Conservation (phyloP, 2,113 vertebrate species). For the Xenopus laevis region DNA sequence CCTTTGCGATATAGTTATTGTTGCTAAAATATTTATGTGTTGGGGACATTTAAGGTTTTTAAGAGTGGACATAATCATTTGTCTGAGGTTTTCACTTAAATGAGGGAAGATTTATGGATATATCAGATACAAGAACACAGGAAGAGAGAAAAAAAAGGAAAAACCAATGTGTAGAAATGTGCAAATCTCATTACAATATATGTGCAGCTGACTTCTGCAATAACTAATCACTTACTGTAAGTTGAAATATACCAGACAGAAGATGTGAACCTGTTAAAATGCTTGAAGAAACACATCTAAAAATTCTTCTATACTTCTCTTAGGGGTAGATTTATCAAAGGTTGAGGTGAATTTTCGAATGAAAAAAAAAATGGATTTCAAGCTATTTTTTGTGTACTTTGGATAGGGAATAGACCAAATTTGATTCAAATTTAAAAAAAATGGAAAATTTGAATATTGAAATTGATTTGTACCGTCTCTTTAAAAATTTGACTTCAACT, state of each 20-base stretch:
- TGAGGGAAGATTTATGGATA: neutral
- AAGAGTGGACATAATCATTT: neutral
- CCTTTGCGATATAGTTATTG: slow-evolving; percentile 2
- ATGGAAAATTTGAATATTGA: no score
- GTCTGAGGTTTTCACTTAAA: neutral
- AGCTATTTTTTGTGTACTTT: no score
- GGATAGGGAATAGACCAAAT: no score
- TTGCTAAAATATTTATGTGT: neutral
- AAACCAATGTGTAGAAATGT: neutral
- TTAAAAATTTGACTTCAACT: no score
- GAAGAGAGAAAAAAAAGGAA: neutral
- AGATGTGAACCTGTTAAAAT: neutral
- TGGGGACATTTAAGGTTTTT: neutral
- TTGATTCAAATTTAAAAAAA: no score
- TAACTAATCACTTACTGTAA: neutral
- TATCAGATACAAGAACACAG: neutral
- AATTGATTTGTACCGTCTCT: no score
- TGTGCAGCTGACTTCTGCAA: neutral
- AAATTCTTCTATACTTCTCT: no score
- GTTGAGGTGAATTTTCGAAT: no score
- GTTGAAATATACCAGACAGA: neutral
- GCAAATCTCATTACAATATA: neutral
- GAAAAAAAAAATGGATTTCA: no score
- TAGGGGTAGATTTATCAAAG: no score
- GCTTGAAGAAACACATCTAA: no score